Evolutionary conservation across 2,113 vertebrate species (phyloP), one percentile per base, ranked within the genome.

Genomic region (Tragulus kanchil): DNA sequence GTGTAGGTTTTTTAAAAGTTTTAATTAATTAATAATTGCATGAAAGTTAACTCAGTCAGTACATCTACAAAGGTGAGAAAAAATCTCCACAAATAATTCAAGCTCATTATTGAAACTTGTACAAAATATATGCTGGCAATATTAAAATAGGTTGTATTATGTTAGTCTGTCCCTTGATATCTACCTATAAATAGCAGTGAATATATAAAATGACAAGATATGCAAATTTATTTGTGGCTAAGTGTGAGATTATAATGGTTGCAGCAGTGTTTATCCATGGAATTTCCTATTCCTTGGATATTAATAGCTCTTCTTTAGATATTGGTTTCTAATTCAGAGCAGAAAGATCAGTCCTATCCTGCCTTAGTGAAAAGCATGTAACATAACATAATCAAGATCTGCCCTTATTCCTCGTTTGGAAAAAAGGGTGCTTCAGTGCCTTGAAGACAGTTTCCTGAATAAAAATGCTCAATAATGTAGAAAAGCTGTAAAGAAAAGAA

Each of bases 231-330:
- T 94, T 98, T 93, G 28, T 59, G 97, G 61, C 42, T 28, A 97
- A 79, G 93, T 31, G 75, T 28, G 69, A 88, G 31, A 61, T 95
- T 95, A 77, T 90, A 98, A 82, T 56, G 64, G 2, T 3, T 1
- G 26, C 31, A 90, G 10, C 19, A 75, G 54, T 95, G 94, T 96
- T 97, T 96, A 84, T 56, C 79, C 58, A 50, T 94, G 21, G 82
- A 97, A 42, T 84, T 94, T 95, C 71, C 83, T 89, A 67, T 56
- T 62, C n/a, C 58, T 62, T 26, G 54, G 4, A 88, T 97, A 90
- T 92, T 58, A 45, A 91, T 87, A 67, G 50, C 67, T 92, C 82
- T 84, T 86, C 85, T 85, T 97, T 93, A 98, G 96, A 90, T 97
- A 93, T 31, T 31, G 19, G 52, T 84, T 97, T 95, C 56, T 92